Percentiles rank a stretch among this genome's conserved stretches.
Conservation (phyloP, 2,113 vertebrate species). For the Uria lomvia region DNA sequence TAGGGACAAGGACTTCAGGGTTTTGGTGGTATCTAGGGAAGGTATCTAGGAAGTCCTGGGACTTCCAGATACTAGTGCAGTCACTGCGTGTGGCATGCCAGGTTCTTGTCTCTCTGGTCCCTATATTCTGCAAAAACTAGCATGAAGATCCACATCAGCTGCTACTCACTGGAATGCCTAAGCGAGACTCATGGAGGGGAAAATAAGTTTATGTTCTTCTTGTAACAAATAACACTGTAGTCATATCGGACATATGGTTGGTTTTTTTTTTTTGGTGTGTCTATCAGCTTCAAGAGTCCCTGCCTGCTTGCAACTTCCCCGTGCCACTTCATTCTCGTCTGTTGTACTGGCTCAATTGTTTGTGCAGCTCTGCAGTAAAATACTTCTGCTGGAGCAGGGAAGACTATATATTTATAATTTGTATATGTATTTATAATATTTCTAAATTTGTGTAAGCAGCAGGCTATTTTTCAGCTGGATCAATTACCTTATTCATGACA, state of each 20-base stretch:
- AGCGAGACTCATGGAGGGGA: not conserved
- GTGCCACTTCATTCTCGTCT: not conserved
- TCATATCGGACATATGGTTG: not conserved
- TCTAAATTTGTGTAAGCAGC: not conserved
- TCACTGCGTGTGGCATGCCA: not conserved
- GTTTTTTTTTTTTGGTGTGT: not conserved
- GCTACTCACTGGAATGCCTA: not conserved
- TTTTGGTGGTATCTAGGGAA: not conserved
- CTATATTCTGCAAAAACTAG: not conserved
- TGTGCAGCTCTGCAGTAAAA: constrained; percentile 16
- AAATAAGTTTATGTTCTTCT: not conserved
- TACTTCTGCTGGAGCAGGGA: not conserved
- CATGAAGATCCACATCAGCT: not conserved
- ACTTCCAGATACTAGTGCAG: not conserved
- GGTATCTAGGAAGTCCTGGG: not conserved
- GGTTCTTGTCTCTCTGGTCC: not conserved
- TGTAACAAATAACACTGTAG: not conserved
- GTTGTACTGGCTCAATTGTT: not conserved
- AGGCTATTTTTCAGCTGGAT: not conserved
- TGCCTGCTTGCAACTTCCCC: not conserved
- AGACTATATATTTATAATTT: not conserved
- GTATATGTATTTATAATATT: not conserved
- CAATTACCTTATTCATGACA: not conserved
- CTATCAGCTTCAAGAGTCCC: not conserved
- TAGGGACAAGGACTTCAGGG: not conserved